Evolutionary conservation across 2,888 invertebrate genomes (phyloP), one percentile per base, ranked within the genome.

Genomic region (Limnephilus marmoratus): DNA sequence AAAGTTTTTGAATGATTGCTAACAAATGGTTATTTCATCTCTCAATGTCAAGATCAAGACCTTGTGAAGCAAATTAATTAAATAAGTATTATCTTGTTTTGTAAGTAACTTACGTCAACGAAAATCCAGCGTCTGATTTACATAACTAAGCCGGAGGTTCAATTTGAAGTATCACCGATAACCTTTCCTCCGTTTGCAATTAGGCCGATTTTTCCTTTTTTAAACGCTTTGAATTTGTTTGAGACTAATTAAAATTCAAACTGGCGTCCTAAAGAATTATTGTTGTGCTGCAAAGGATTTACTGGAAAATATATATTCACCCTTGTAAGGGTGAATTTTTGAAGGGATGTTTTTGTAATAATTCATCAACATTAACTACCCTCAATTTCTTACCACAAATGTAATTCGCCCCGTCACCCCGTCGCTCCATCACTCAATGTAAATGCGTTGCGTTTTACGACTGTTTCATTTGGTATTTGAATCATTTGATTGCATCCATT

Each of bases 241-340:
- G 45, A 31, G 24, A 80, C 37, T 88, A 88, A 88, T 88, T 88
- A 88, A 88, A 34, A 88, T 88, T 88, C 80, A 81, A 15, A 80
- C 88, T 45, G 45, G 45, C 37, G 34, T 24, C 68, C 88, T 80
- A 29, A 88, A 80, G 53, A 80, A 37, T 5, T 68, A 68, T 88
- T 31, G 24, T 68, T 37, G 12, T 68, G 80, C 80, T 53, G 13
- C n/a, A n/a, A 53, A 49, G 13, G 3, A 53, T 29, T 53, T 34
- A 24, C 18, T 24, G 37, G 15, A 85, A 86, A 53, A 49, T 13
- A 18, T 15, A 45, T 49, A 18, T 86, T 53, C 18, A 53, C 83
- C 29, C 83, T 83, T 31, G 0, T 15, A 83, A n/a, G 34, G 11
- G 9, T 13, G 15, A 83, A 83, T 29, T 83, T 31, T 83, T 37